A percentile compares a stretch with the other conserved stretches of the same genome.
phyloP scores from a whole-genome alignment of 2,797 vertebrate genomes.

The Sebastes cheni region DNA sequence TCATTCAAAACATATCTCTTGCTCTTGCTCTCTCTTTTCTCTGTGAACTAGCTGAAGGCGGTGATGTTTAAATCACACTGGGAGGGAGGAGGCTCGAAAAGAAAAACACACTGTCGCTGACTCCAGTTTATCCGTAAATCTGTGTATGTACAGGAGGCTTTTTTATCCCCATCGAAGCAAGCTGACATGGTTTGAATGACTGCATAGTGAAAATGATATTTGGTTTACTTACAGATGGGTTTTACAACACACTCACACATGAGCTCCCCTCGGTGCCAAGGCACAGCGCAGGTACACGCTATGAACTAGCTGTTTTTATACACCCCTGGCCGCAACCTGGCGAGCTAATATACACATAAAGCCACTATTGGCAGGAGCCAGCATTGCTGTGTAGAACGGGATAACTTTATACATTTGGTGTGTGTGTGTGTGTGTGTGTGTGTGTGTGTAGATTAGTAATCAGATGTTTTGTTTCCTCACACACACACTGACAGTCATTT shows the following conservation, averaged over 20 bases:
- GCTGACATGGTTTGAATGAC: constrained; percentile 78
- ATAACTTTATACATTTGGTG: constrained; percentile 62
- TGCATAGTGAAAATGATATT: constrained; percentile 88
- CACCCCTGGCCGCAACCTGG: neutral
- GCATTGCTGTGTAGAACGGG: constrained; percentile 44
- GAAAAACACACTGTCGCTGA: constrained; percentile 40
- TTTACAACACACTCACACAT: constrained; percentile 38
- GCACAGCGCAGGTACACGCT: constrained; percentile 45
- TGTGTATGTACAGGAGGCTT: constrained; percentile 68
- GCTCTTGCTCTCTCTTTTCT: constrained; percentile 22
- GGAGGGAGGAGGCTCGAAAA: constrained; percentile 9
- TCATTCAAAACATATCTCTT: constrained; percentile 74
- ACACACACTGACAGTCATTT: constrained; percentile 1
- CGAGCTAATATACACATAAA: constrained; percentile 67
- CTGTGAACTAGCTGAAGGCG: constrained; percentile 57
- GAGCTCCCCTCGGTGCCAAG: constrained; percentile 32
- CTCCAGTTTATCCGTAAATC: constrained; percentile 51
- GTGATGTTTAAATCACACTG: constrained; percentile 28
- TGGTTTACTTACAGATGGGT: constrained; percentile 85
- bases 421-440: neutral
- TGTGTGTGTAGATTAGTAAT: constrained; percentile 6
- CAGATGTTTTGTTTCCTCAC: neutral
- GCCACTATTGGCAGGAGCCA: constrained; percentile 60
- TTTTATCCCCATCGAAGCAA: constrained; percentile 51
- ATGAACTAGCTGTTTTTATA: constrained; percentile 21